These are phyloP conservation scores for Rhadinocentrus ornatus DNA, from an alignment of 2,797 vertebrate genomes.

Conservation along the genomic window DNA sequence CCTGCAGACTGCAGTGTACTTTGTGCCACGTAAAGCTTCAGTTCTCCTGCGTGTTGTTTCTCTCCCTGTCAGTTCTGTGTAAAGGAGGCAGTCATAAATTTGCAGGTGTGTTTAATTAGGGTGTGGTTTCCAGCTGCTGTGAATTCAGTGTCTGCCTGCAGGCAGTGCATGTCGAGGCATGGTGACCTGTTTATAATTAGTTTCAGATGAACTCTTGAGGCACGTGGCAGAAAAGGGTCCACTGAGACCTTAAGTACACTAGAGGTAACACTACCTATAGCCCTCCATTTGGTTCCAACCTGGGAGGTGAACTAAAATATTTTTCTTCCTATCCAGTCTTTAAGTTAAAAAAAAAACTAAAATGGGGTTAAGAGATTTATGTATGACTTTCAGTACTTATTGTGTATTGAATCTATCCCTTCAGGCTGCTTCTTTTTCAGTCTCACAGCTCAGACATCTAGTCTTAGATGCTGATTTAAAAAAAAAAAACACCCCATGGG, in stretches of 20 bases:
- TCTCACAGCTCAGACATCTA: slow-evolving; percentile 47
- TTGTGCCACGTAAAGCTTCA: slow-evolving; percentile 4
- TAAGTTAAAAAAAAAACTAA: slow-evolving; percentile 34
- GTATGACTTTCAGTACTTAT: slow-evolving; percentile 16
- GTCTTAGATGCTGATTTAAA: slow-evolving; percentile 33
- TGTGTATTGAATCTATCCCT: slow-evolving; percentile 55
- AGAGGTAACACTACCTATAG: slow-evolving; percentile 43
- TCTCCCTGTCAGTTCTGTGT: slow-evolving; percentile 5
- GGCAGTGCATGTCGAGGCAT: slow-evolving; percentile 27
- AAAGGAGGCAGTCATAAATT: slow-evolving; percentile 19
- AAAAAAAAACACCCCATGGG: slow-evolving; percentile 43
- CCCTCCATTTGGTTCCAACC: slow-evolving; percentile 39
- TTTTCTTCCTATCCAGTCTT: slow-evolving; percentile 47
- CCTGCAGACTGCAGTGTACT: neutral
- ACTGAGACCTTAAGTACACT: slow-evolving; percentile 41
- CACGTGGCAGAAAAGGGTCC: slow-evolving; percentile 63
- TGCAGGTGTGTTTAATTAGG: slow-evolving; percentile 67
- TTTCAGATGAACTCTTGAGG: slow-evolving; percentile 62
- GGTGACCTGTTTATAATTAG: slow-evolving; percentile 63
- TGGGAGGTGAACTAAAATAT: slow-evolving; percentile 71
- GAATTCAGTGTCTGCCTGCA: slow-evolving; percentile 55
- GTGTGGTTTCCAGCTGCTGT: slow-evolving; percentile 46
- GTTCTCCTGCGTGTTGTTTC: slow-evolving; percentile 14
- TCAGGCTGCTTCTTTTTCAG: slow-evolving; percentile 47
- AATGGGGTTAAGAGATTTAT: slow-evolving; percentile 17